Conservation (phyloP, 2,888 invertebrate species). For the Diplolepis rosae region DNA sequence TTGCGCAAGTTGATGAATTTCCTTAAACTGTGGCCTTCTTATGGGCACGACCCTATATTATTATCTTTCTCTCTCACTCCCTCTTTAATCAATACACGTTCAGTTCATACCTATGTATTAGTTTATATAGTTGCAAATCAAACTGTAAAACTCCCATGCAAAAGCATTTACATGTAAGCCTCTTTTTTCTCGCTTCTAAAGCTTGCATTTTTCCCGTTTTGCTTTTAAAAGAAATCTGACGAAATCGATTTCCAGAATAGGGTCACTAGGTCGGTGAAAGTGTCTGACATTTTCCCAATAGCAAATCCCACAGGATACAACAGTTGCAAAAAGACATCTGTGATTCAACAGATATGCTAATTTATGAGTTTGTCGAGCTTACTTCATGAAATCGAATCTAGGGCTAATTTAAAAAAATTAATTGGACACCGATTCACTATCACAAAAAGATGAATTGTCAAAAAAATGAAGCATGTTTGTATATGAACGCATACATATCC, state of each 20-base stretch:
- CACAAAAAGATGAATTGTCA: not conserved
- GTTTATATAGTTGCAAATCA: not conserved
- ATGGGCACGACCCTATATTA: not conserved
- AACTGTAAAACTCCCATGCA: not conserved
- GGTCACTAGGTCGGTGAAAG: conserved; percentile 52
- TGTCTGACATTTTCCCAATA: conserved; percentile 48
- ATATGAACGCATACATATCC: not conserved
- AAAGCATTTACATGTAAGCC: not conserved
- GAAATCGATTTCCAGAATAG: conserved; percentile 40
- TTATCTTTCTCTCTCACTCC: not conserved
- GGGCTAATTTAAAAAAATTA: not conserved
- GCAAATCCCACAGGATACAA: conserved; percentile 11
- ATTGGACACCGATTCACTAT: not conserved
- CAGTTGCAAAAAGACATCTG: conserved; percentile 3
- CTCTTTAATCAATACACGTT: not conserved
- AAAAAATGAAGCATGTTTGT: not conserved
- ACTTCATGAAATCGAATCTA: not conserved
- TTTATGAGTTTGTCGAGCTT: not conserved
- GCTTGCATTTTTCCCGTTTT: not conserved
- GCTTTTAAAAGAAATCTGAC: conserved; percentile 10
- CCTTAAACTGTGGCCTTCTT: not conserved
- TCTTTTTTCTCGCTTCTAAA: not conserved
- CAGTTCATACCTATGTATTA: not conserved
- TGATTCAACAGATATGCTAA: not conserved
- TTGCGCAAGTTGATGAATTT: not conserved